Conservation (phyloP, 2,113 vertebrate species). For the Ameiurus melas region DNA sequence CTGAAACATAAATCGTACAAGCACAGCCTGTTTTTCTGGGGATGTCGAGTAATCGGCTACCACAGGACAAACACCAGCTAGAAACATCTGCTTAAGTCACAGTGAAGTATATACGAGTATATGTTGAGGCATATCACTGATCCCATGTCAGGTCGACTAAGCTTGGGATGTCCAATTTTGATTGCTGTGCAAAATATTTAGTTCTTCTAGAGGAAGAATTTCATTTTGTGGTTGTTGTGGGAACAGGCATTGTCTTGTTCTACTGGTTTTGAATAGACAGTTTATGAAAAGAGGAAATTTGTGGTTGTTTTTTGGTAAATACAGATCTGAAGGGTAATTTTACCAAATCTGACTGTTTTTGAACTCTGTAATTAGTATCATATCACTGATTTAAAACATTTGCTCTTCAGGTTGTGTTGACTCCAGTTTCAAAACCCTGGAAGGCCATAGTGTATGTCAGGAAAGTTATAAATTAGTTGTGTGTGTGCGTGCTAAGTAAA, state of each 20-base stretch:
- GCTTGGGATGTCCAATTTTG: constrained; percentile 50
- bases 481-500: background rate
- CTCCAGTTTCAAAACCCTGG: background rate
- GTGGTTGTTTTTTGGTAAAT: constrained; percentile 20
- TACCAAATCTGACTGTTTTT: background rate
- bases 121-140: constrained; percentile 35
- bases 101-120: constrained; percentile 8
- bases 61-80: background rate
- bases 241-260: constrained; percentile 22
- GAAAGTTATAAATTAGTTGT: background rate
- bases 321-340: background rate
- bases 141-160: constrained; percentile 36
- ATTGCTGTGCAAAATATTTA: constrained; percentile 61
- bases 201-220: constrained; percentile 55
- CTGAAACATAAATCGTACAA: background rate
- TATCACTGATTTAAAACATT: background rate
- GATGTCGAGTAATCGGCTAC: constrained; percentile 3
- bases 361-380: background rate
- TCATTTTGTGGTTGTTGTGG: constrained; percentile 27
- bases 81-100: background rate
- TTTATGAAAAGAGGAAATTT: constrained; percentile 25
- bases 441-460: background rate
- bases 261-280: constrained; percentile 31
- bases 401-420: background rate
- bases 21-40: background rate